Evolutionary conservation across 2,113 vertebrate species (phyloP), one percentile per base, ranked within the genome.

Genomic region (Platichthys flesus): DNA sequence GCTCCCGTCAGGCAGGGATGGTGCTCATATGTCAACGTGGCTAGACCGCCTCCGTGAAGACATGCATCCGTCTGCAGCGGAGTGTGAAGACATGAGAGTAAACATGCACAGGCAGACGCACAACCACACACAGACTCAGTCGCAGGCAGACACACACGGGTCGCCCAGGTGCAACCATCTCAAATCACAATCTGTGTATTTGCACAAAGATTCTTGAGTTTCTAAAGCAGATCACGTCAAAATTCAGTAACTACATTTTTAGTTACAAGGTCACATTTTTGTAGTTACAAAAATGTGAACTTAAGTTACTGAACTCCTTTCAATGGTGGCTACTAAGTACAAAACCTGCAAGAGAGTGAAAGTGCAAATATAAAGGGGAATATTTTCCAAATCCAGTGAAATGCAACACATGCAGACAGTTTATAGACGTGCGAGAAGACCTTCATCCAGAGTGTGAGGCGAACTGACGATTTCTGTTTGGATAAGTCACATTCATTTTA

Each of bases 21-120:
- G 18, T 66, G 59, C 63, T 79, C 62, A 35, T 67, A 10, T 79
- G 87, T 90, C 85, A 90, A 82, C 76, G 54, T 37, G 72, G 66
- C 55, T 55, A 74, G 79, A 84, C 16, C 12, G 9, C 24, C 64
- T 56, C 42, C 66, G 61, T 82, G 67, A 84, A 76, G 76, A 78
- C 78, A 78, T 12, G 24, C 79, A 63, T 51, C 67, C 61, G 42
- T 80, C 55, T 65, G 45, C 81, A 84, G 56, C 67, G 5, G 65
- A 71, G 73, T 71, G 37, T 68, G 52, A 88, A 73, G 72, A 79
- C 57, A 58, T 73, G 52, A 81, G 72, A 69, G 81, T 70, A 71
- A 83, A 31, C 31, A 7, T 31, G 31, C 31, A 67, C 76, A 81
- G 28, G 2, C 20, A 67, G 62, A 57, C 60, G n/a, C 55, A 23